Percentiles rank a stretch among this genome's conserved stretches.
phyloP scores from a whole-genome alignment of 1,140 invertebrate genomes.

The Camponotus floridanus region DNA sequence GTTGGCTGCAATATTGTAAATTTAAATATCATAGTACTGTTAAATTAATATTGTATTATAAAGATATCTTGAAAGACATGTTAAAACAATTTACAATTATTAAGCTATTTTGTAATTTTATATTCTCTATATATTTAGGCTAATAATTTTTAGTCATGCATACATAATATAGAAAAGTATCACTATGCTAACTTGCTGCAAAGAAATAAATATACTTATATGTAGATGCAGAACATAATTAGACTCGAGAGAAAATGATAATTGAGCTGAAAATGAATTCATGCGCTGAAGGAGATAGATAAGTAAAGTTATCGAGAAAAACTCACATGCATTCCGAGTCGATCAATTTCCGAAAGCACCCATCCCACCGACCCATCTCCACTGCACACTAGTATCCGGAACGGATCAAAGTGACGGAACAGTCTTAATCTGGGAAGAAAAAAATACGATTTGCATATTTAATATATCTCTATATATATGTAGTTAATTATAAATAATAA shows the following conservation, averaged over 20 bases:
- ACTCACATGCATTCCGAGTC: constrained; percentile 96
- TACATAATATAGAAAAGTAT: constrained; percentile 10
- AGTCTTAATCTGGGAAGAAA: constrained; percentile 89
- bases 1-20: constrained; percentile 44
- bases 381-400: constrained; percentile 96
- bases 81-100: constrained; percentile 4
- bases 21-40: constrained; percentile 28
- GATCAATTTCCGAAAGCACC: constrained; percentile 97
- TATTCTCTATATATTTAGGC: constrained; percentile 32
- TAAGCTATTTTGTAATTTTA: background rate
- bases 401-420: constrained; percentile 96
- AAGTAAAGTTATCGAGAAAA: constrained; percentile 28
- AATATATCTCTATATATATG: too few species aligned
- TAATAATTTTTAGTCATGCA: constrained; percentile 52
- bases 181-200: background rate
- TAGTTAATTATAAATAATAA: background rate
- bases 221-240: background rate
- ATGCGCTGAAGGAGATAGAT: constrained; percentile 9
- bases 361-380: constrained; percentile 97
- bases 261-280: constrained; percentile 12
- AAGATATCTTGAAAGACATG: background rate
- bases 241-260: constrained; percentile 30
- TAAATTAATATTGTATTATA: background rate
- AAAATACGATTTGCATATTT: constrained; percentile 34
- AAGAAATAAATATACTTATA: constrained; percentile 14